Percentiles rank a stretch among this genome's conserved stretches.
Evolutionary conservation across 2,888 invertebrate genomes (phyloP).

Genomic region (Caenorhabditis sp.): DNA sequence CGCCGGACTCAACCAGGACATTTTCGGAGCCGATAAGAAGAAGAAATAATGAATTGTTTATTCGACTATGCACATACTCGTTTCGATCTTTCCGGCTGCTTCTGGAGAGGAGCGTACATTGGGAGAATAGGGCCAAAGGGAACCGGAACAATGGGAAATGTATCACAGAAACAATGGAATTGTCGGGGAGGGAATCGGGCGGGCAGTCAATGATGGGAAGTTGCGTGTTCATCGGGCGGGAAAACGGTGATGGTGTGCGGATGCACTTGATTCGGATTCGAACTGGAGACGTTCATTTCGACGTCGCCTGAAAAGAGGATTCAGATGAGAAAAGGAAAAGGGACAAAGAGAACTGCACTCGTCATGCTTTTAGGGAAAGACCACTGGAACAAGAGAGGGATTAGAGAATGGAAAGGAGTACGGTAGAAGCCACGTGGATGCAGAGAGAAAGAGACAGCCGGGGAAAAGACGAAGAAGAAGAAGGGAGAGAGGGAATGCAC

Average conservation of each 20-base stretch:
- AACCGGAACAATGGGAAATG: slow-evolving; percentile 25
- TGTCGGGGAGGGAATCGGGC: background rate
- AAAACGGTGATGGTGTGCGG: slow-evolving; percentile 41
- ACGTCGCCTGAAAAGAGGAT: slow-evolving; percentile 38
- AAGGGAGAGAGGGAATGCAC: slow-evolving; percentile 4
- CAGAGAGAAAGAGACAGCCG: slow-evolving; percentile 6
- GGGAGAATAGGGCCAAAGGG: slow-evolving; percentile 3
- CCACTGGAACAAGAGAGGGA: background rate
- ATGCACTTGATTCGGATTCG: slow-evolving; percentile 55
- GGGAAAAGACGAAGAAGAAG: background rate
- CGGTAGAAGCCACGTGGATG: slow-evolving; percentile 35
- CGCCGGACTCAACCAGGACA: slow-evolving; percentile 39
- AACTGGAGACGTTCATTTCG: slow-evolving; percentile 40
- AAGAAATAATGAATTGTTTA: slow-evolving; percentile 15
- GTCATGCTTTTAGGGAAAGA: slow-evolving; percentile 29
- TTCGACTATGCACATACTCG: slow-evolving; percentile 24
- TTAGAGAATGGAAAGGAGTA: slow-evolving; percentile 5
- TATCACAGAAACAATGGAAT: slow-evolving; percentile 43
- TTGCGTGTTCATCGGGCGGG: slow-evolving; percentile 37
- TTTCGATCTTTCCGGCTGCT: slow-evolving; percentile 10
- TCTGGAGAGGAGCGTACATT: background rate
- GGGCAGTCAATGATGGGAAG: slow-evolving; percentile 25
- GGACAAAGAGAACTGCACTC: slow-evolving; percentile 3
- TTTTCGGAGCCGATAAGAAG: slow-evolving; percentile 40
- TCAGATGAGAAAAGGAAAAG: background rate